Evolutionary conservation across 92 coral and sea anemone species (phyloP).

Genomic region (Epizoanthus illoricatus): DNA sequence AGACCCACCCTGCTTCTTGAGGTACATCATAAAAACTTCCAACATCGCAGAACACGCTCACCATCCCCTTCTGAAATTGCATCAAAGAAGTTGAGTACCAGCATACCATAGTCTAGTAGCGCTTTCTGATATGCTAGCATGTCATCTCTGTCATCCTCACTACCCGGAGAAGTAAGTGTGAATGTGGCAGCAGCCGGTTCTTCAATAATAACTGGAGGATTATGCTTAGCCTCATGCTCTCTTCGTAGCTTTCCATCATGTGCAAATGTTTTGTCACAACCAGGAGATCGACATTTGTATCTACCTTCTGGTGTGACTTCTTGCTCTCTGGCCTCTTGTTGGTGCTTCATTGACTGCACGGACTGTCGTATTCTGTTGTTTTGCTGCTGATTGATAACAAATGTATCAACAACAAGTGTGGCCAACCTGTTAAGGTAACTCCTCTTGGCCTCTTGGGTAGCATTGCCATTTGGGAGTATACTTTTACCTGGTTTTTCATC

Average conservation of each 20-base stretch:
- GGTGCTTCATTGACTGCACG: constrained; percentile 38
- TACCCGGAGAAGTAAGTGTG: constrained; percentile 15
- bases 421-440: constrained; percentile 48
- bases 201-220: constrained; percentile 45
- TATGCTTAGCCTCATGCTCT: constrained; percentile 45
- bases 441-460: constrained; percentile 45
- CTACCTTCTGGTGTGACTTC: constrained; percentile 57
- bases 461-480: constrained; percentile 26
- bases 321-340: constrained; percentile 36
- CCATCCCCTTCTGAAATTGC: constrained; percentile 72
- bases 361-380: constrained; percentile 49
- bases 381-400: constrained; percentile 56
- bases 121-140: constrained; percentile 40
- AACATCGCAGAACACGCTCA: constrained; percentile 44
- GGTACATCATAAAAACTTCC: constrained; percentile 59
- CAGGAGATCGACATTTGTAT: constrained; percentile 56
- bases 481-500: constrained; percentile 45
- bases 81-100: constrained; percentile 48
- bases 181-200: constrained; percentile 16
- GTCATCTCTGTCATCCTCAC: constrained; percentile 36
- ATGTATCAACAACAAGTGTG: constrained; percentile 66
- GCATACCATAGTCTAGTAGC: constrained; percentile 36
- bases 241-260: constrained; percentile 52
- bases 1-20: constrained; percentile 42
- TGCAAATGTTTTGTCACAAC: constrained; percentile 49